Base-by-base conservation (phyloP, 2,888 invertebrate genomes). In the Trisateles emortualis region DNA sequence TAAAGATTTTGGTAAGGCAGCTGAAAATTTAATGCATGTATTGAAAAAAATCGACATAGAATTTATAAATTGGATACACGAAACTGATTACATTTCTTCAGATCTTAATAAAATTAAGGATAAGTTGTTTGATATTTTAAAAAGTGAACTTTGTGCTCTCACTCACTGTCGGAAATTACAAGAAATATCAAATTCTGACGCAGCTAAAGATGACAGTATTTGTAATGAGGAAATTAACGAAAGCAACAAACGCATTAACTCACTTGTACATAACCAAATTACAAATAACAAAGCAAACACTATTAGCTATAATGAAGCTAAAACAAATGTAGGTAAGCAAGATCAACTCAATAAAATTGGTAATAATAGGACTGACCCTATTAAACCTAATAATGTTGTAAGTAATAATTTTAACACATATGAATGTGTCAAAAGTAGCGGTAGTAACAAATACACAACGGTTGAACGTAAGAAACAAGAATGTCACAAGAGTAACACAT, bases 1-100 rank as follows among this genome's bases (percentile, higher is more conserved):
- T 35, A 57, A 17, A 17, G 52, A 59, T 49, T 53, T 60, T 8
- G 45, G 30, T 14, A 64, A 64, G 47, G 74, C 61, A 14, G 53
- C 79, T 35, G 64, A 76, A 14, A 78, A 72, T 52, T 42, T 86
- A 1, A 51, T 59, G 0, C 56, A 66, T 0, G 70, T 65, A 33
- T 36, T 84, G 13, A 76, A 83, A 51, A 69, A 65, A 32, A 61
- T 83, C 3, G 83, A 87, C 38, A 26, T 77, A 26, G 84, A 83
- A 73, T 78, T 82, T 1, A 71, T 79, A 3, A 72, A 74, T 52
- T 85, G 84, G 86, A 72, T 83, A 1, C 74, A 72, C 6, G 68
- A 72, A 1, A 67, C 69, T n/a, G 69, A 74, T 13, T 64, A 72
- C 13, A 41, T 57, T 0, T 55, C 63, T 24, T 46, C 51, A 0